Percentiles rank a stretch among this genome's conserved stretches.
Evolutionary conservation across 1,140 invertebrate genomes (phyloP).

Genomic region (Andricus grossulariae): DNA sequence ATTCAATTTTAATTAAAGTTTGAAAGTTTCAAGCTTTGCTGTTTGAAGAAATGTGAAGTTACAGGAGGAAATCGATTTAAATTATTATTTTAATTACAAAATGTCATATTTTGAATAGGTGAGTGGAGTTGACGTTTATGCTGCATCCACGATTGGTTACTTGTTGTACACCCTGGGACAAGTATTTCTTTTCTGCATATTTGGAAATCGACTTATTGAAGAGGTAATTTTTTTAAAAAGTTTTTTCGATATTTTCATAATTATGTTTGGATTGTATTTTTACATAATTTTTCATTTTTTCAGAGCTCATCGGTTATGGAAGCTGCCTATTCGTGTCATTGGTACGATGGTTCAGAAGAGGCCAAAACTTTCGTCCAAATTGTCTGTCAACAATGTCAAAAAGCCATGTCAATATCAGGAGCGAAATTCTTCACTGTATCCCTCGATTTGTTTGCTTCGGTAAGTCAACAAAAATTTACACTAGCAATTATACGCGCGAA

Average conservation of each 20-base stretch:
- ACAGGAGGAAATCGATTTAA: no score
- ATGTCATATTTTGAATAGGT: conserved; percentile 75
- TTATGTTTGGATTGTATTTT: background rate
- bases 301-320: conserved; percentile 93
- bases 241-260: background rate
- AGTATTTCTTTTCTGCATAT: conserved; percentile 90
- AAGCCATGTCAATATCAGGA: conserved; percentile 89
- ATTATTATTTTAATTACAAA: no score
- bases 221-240: conserved; percentile 78
- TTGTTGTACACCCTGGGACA: conserved; percentile 86
- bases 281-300: conserved; percentile 33
- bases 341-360: conserved; percentile 92
- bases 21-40: background rate
- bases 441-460: conserved; percentile 89
- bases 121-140: conserved; percentile 83
- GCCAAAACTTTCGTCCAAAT: conserved; percentile 93
- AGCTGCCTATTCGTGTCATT: conserved; percentile 90
- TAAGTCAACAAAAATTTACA: conserved; percentile 71
- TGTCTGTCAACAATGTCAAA: conserved; percentile 92
- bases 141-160: conserved; percentile 86
- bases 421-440: conserved; percentile 92
- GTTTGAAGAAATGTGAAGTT: no score
- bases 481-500: no score
- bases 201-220: conserved; percentile 89
- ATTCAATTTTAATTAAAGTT: conserved; percentile 1